Conservation (phyloP, 2,113 vertebrate genomes). For the Pseudorectes ferrugineus region DNA sequence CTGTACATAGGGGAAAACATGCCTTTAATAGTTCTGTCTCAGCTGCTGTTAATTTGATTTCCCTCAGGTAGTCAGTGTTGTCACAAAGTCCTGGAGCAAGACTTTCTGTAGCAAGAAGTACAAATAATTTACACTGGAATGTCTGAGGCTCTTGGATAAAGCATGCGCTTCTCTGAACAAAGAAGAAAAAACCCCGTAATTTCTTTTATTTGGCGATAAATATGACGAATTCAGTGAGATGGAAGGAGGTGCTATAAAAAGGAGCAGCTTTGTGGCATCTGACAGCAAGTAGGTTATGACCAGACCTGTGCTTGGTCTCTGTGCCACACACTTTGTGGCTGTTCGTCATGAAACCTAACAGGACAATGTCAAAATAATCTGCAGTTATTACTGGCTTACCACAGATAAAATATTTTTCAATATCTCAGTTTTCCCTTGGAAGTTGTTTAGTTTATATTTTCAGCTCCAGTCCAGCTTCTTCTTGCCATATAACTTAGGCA, state of each 20-base stretch:
- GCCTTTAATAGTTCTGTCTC: slow-evolving; percentile 46
- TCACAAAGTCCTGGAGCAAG: slow-evolving; percentile 35
- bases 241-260: neutral
- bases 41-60: slow-evolving; percentile 59
- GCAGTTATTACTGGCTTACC: neutral
- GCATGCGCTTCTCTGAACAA: neutral
- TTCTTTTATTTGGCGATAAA: neutral
- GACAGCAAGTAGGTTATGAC: neutral
- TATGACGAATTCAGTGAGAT: neutral
- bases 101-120: neutral
- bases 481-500: neutral
- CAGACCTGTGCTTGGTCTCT: neutral
- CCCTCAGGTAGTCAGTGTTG: slow-evolving; percentile 46
- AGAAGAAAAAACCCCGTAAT: neutral
- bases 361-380: neutral
- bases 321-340: neutral
- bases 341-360: neutral
- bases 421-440: neutral
- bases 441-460: neutral
- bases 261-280: neutral
- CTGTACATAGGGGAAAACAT: slow-evolving; percentile 9
- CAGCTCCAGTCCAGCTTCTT: neutral
- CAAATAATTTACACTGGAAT: slow-evolving; percentile 16
- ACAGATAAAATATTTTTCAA: neutral
- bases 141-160: slow-evolving; percentile 4